phyloP scores from a whole-genome alignment of 2,113 vertebrate species.

The Xiphophorus maculatus region DNA sequence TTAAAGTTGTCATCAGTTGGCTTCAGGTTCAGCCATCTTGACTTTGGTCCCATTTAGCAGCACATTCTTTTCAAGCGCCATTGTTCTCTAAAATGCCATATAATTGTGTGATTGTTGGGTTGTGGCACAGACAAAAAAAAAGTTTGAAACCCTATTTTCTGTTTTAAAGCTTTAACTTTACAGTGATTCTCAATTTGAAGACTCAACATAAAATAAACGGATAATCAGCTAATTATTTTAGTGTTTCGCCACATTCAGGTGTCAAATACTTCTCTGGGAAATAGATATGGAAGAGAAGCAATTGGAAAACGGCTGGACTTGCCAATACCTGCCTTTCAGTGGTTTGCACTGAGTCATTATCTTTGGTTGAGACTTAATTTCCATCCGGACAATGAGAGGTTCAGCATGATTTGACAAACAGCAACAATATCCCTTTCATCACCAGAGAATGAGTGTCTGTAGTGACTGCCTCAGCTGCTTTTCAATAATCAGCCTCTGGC shows the following conservation, averaged over 20 bases:
- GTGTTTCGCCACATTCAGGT: neutral
- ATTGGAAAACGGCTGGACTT: neutral
- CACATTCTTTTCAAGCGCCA: neutral
- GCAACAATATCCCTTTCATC: conserved; percentile 30
- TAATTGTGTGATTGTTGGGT: neutral
- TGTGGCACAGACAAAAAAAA: neutral
- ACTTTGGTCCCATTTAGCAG: neutral
- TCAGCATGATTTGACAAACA: conserved; percentile 20
- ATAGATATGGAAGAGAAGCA: neutral
- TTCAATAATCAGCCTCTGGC: conserved; percentile 25
- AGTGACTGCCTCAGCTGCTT: conserved; percentile 23
- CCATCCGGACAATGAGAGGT: conserved; percentile 33
- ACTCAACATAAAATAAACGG: neutral
- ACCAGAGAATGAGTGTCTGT: conserved; percentile 31
- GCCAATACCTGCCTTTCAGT: conserved; percentile 2
- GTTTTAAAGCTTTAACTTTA: neutral
- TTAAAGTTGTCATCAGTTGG: neutral
- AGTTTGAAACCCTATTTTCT: neutral
- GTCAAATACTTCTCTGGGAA: neutral
- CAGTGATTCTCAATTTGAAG: neutral
- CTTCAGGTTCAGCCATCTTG: neutral
- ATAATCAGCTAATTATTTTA: neutral
- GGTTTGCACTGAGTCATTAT: conserved; percentile 2
- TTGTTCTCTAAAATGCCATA: neutral
- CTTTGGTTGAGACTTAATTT: conserved; percentile 20